Evolutionary conservation across 2,888 invertebrate species (phyloP).

Genomic region (Caenorhabditis sp.): DNA sequence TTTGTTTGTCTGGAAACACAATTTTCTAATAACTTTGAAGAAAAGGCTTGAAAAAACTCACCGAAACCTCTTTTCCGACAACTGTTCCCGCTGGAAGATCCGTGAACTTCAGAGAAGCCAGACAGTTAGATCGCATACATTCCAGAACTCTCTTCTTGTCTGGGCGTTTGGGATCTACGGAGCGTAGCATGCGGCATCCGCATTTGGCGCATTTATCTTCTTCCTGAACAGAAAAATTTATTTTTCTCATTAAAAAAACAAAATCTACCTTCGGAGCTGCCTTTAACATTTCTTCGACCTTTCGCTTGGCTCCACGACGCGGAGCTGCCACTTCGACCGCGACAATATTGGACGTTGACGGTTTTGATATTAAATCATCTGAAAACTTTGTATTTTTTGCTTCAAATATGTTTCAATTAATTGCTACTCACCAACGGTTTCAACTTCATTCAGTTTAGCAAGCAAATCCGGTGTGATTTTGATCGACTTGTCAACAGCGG

Average conservation of each 20-base stretch:
- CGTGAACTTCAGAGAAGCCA: constrained; percentile 45
- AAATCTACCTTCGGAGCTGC: background rate
- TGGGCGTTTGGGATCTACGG: constrained; percentile 30
- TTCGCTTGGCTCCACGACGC: constrained; percentile 8
- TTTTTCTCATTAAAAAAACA: too few species aligned
- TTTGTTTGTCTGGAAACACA: constrained; percentile 6
- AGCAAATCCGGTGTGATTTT: constrained; percentile 24
- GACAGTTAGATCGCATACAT: constrained; percentile 47
- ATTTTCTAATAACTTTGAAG: too few species aligned
- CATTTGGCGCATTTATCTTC: constrained; percentile 38
- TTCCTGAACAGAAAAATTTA: background rate
- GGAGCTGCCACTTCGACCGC: background rate
- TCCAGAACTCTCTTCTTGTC: constrained; percentile 34
- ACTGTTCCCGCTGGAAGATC: constrained; percentile 47
- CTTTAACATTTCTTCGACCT: background rate
- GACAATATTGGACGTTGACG: constrained; percentile 2
- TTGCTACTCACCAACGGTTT: constrained; percentile 14
- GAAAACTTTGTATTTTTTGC: background rate
- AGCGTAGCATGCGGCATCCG: constrained; percentile 29
- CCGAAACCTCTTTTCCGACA: constrained; percentile 36
- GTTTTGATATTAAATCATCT: background rate
- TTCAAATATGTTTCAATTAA: background rate
- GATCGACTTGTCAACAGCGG: background rate
- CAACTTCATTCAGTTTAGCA: constrained; percentile 19
- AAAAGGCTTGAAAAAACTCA: constrained; percentile 4